Evolutionary conservation across 2,113 vertebrate genomes (phyloP), one percentile per base, ranked within the genome.

Genomic region (Thamnaconus septentrionalis): DNA sequence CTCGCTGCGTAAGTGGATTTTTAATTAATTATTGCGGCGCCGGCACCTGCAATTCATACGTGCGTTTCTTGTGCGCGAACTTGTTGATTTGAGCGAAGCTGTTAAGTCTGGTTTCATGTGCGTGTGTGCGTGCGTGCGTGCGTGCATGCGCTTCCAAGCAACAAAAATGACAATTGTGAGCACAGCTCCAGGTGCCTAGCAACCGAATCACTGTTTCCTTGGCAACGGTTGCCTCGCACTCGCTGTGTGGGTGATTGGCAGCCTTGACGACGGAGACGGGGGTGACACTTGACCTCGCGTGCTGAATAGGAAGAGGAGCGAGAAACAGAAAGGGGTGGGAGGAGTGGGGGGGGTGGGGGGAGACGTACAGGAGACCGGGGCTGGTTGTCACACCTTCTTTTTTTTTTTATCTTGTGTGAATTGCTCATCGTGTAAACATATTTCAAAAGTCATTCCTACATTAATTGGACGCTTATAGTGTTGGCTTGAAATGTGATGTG

Each of bases 171-270:
- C 84, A 86, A 88, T 91, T 89, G 86, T 90, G 87, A 87, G 86
- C 83, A 88, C 89, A 89, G 89, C 84, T 91, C 90, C 87, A 88
- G 90, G 89, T 92, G 89, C 89, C 87, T 91, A 92, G 89, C 89
- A 91, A 92, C 90, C 78, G 55, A 88, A 90, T 89, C 88, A 84
- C 79, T 81, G 90, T 91, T 92, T 88, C 89, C 89, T 61, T 83
- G 90, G 89, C 85, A 92, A 92, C 88, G 64, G 91, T 93, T 93
- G 88, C 93, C 87, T 84, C 18, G 83, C 83, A 88, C 75, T 88
- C 78, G 85, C 86, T 86, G 89, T 92, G 73, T 88, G 85, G 76
- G 61, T 92, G 91, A 93, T 90, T 93, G 91, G 88, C 92, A 93
- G 88, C 87, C 89, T 85, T 85, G 85, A 90, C 88, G 87, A 81